Conservation (phyloP, 2,113 vertebrate genomes). For the Ammodytes dubius region DNA sequence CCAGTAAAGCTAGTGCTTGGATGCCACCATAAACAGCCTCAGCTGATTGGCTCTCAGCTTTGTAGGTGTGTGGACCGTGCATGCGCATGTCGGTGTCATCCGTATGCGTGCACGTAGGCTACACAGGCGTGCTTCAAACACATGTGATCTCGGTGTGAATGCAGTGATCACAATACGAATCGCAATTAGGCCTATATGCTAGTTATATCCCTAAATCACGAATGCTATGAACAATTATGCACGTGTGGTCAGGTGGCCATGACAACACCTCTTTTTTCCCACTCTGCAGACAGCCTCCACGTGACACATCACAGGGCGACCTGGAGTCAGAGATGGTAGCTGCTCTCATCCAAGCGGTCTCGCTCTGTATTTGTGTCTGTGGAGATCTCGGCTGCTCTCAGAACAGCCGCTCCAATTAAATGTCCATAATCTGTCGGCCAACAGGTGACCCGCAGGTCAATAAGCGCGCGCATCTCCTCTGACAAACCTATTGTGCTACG, state of each 20-base stretch:
- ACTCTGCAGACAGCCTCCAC: constrained; percentile 65
- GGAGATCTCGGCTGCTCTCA: constrained; percentile 7
- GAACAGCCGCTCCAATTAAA: constrained; percentile 24
- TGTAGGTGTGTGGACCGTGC: constrained; percentile 57
- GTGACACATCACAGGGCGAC: constrained; percentile 61
- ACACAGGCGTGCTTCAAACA: not conserved
- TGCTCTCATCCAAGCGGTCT: not conserved
- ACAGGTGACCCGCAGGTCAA: constrained; percentile 62
- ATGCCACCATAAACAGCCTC: constrained; percentile 1
- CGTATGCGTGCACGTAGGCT: not conserved
- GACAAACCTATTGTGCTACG: constrained; percentile 30
- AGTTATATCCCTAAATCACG: no score
- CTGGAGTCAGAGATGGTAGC: constrained; percentile 38
- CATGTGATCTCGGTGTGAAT: not conserved
- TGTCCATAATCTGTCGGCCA: constrained; percentile 6
- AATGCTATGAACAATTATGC: not conserved
- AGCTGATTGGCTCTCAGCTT: constrained; percentile 56
- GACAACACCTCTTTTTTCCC: constrained; percentile 58
- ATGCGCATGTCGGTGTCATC: not conserved
- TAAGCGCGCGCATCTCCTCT: constrained; percentile 18
- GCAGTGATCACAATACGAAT: not conserved
- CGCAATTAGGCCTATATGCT: not conserved
- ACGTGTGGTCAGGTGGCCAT: constrained; percentile 73
- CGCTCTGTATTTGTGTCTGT: not conserved
- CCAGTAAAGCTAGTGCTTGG: constrained; percentile 32